These are phyloP conservation scores for Cyprinodon tularosa DNA, from an alignment of 2,113 vertebrate genomes.

Conservation along the genomic window DNA sequence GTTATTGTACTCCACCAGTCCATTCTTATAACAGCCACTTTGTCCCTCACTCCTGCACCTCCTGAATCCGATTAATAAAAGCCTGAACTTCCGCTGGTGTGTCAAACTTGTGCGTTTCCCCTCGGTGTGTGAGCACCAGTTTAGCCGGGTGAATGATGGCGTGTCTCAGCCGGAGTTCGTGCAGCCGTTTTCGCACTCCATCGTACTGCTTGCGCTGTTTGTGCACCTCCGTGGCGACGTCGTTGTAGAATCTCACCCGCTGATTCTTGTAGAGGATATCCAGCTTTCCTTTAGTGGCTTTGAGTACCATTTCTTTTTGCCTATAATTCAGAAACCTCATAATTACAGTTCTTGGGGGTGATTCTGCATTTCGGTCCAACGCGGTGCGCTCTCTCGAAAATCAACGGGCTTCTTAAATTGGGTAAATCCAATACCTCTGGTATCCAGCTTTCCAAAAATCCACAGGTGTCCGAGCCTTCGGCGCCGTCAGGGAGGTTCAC, in stretches of 20 bases:
- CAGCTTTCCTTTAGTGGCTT: background rate
- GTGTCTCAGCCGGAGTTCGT: background rate
- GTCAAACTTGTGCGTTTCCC: background rate
- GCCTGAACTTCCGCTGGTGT: background rate
- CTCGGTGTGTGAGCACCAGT: background rate
- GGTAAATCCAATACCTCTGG: background rate
- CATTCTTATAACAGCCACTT: too few relatives aligned
- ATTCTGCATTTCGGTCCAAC: background rate
- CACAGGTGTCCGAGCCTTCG: background rate
- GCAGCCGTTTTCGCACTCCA: background rate
- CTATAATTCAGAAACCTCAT: background rate
- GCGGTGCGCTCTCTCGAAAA: background rate
- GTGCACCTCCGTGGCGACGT: background rate
- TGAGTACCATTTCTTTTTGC: background rate
- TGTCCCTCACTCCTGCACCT: background rate
- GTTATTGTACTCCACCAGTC: too few relatives aligned
- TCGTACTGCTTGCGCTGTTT: background rate
- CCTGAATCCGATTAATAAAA: background rate
- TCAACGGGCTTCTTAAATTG: background rate
- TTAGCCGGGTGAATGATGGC: background rate
- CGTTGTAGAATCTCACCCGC: background rate
- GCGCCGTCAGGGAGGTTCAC: background rate
- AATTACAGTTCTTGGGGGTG: background rate
- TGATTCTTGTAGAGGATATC: conserved; percentile 1
- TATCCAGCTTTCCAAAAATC: background rate